Evolutionary conservation across 2,113 vertebrate genomes (phyloP), one percentile per base, ranked within the genome.

Genomic region (Prochilodus magdalenae): DNA sequence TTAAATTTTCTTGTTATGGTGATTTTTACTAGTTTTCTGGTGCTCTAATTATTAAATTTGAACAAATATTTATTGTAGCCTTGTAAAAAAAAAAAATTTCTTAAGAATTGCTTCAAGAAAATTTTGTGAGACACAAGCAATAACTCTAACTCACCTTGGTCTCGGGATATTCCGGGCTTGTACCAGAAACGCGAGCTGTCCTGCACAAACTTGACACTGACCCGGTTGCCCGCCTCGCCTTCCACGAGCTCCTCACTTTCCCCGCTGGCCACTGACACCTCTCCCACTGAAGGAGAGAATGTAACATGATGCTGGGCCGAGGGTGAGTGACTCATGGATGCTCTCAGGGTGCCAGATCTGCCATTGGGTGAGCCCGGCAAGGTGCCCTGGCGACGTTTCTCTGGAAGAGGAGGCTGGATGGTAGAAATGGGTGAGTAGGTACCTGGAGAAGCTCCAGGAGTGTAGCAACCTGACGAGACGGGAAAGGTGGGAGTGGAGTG

Each of bases 151-250:
- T 53, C 84, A 97, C 97, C 96, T 95, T 98, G 97, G 65, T 98
- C 97, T 86, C 97, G 94, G 73, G 97, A 96, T 86, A 98, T 95
- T 78, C 94, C 93, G 12, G 96, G 94, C 81, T 97, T 98, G 86
- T 98, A 98, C 97, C 97, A 98, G 91, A 97, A 97, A 88, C 94
- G 95, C 4, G 97, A 97, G 22, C 95, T 97, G 84, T 98, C 97
- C 88, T 97, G 97, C 36, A 97, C 96, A 84, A 97, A 97, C 85
- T 96, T 96, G 71, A 94, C 94, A 11, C 92, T 95, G 86, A 94
- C 91, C 49, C 84, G 79, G 65, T 73, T 90, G 6, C 57, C 77
- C 5, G 33, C 82, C 22, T 93, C 91, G 0, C 63, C n/a, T 74
- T 90, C 91, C 14, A 15, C 60, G 0, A 36, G 72, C n/a, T 24